These are phyloP conservation scores for Cotesia typhae DNA, from an alignment of 1,140 invertebrate species.

Conservation along the genomic window DNA sequence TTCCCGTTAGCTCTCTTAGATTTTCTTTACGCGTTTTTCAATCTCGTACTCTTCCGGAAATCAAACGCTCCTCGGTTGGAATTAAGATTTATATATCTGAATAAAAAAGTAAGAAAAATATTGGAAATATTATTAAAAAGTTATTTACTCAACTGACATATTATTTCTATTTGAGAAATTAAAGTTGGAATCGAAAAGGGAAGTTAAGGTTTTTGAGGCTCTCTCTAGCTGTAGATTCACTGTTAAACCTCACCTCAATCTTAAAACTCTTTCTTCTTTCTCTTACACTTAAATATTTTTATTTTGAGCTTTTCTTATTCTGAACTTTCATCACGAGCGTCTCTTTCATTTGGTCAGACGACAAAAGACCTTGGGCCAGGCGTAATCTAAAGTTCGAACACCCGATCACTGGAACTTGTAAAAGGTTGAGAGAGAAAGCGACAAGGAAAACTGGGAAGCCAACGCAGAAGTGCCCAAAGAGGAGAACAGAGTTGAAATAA, in stretches of 20 bases:
- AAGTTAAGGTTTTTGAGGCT: not conserved
- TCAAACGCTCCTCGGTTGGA: too few relatives aligned
- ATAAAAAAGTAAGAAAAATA: not conserved
- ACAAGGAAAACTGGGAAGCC: not conserved
- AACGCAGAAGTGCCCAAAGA: too few relatives aligned
- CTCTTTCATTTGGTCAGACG: slow-evolving; percentile 40
- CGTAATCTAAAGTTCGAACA: slow-evolving; percentile 44
- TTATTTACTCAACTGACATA: not conserved
- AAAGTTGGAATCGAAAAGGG: too few relatives aligned
- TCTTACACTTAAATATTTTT: slow-evolving; percentile 28
- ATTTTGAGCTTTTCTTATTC: slow-evolving; percentile 30
- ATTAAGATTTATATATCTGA: too few relatives aligned
- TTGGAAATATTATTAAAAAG: not conserved
- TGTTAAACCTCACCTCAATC: slow-evolving; percentile 16
- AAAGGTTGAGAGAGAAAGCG: slow-evolving; percentile 13
- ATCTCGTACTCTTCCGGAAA: too few relatives aligned
- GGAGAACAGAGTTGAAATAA: slow-evolving; percentile 37
- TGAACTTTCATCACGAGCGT: slow-evolving; percentile 41
- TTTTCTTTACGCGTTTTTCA: too few relatives aligned
- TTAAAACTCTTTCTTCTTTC: slow-evolving; percentile 37
- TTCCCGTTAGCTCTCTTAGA: too few relatives aligned
- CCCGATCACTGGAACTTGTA: slow-evolving; percentile 39
- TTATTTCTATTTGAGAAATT: not conserved
- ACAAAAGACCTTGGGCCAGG: slow-evolving; percentile 37
- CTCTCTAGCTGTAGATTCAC: not conserved